These are phyloP conservation scores for Prunella strophiata DNA, from an alignment of 2,797 vertebrate genomes.

Conservation along the genomic window DNA sequence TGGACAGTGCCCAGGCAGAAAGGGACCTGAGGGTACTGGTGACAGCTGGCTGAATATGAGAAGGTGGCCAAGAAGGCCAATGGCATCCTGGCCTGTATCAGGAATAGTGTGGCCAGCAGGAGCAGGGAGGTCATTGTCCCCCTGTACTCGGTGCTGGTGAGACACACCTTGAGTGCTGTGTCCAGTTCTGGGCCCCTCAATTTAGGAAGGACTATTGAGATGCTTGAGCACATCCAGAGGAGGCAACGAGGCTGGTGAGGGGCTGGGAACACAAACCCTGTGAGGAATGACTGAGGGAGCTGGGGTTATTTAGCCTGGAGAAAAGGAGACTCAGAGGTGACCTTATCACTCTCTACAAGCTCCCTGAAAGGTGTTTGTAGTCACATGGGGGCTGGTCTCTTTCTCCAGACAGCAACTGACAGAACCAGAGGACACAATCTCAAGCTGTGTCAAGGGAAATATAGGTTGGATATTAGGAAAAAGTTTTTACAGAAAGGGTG, in stretches of 20 bases:
- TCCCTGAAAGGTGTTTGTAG: not conserved
- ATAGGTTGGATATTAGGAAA: not conserved
- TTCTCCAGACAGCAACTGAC: not conserved
- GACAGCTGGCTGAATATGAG: not conserved
- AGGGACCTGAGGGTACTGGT: not conserved
- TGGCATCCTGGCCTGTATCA: not conserved
- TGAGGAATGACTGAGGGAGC: not conserved
- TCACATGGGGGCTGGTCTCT: not conserved
- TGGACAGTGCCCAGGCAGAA: not conserved
- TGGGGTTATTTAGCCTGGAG: not conserved
- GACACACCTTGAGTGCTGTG: not conserved
- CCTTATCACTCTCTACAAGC: not conserved
- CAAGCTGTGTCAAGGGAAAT: not conserved
- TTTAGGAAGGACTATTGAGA: not conserved
- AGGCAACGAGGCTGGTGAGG: not conserved
- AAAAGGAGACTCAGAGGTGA: not conserved
- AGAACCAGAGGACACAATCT: not conserved
- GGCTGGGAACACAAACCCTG: not conserved
- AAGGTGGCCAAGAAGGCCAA: not conserved
- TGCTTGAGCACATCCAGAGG: accelerated
- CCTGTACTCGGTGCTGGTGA: not conserved
- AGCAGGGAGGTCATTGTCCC: not conserved
- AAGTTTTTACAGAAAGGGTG: not conserved
- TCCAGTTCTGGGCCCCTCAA: not conserved
- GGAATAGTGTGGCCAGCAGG: not conserved